These are phyloP conservation scores for Ornithoptera priamus DNA, from an alignment of 2,888 invertebrate species.

Conservation along the genomic window DNA sequence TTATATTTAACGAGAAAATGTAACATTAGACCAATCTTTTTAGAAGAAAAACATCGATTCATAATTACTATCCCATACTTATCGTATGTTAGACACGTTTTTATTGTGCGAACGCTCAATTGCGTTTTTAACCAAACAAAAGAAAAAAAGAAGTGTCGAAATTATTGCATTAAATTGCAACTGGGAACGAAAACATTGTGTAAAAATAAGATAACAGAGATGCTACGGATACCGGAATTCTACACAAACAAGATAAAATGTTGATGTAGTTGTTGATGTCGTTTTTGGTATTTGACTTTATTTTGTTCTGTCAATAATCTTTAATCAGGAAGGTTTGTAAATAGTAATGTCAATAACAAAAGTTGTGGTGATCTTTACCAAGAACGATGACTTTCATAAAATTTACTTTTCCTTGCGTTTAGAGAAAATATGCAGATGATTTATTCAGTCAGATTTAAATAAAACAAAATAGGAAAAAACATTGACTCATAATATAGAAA, in stretches of 20 bases:
- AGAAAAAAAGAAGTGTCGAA: not conserved
- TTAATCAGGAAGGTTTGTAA: not conserved
- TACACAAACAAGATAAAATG: constrained; percentile 3
- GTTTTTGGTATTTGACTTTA: not conserved
- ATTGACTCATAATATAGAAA: too few species aligned
- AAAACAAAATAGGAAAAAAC: too few species aligned
- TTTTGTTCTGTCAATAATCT: constrained; percentile 2
- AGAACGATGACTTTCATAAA: not conserved
- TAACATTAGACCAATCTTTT: too few species aligned
- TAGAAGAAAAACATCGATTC: too few species aligned
- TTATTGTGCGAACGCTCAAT: too few species aligned
- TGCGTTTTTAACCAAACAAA: too few species aligned
- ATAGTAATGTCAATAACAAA: not conserved
- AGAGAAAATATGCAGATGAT: not conserved
- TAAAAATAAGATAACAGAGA: constrained; percentile 12
- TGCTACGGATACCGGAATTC: not conserved
- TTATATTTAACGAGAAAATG: too few species aligned
- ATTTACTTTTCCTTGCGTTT: not conserved
- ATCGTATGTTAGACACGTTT: not conserved
- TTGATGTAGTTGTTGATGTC: constrained; percentile 1
- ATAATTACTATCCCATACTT: not conserved
- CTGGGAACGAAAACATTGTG: not conserved
- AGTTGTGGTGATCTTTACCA: not conserved
- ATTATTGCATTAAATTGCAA: not conserved
- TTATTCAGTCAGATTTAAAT: too few species aligned